phyloP scores from a whole-genome alignment of 2,888 invertebrate species.

The Neelides folsomi region DNA sequence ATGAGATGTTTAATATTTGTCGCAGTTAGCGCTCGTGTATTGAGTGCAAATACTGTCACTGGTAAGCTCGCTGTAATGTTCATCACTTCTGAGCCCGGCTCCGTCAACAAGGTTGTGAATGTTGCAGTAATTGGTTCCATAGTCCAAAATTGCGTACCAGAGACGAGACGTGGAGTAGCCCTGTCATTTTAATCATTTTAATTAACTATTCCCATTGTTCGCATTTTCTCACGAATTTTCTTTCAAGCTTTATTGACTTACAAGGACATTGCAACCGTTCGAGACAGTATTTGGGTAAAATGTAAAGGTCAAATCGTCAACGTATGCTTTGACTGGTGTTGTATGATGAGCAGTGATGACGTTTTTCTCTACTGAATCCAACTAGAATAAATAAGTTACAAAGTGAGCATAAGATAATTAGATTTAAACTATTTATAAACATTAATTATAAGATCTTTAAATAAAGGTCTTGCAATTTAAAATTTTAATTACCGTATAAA shows the following conservation, averaged over 20 bases:
- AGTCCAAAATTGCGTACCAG: constrained; percentile 34
- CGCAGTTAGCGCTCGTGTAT: constrained; percentile 35
- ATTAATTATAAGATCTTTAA: too few relatives aligned
- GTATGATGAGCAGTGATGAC: constrained; percentile 32
- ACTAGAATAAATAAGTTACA: constrained; percentile 3
- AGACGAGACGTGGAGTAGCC: constrained; percentile 34
- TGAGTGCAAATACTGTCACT: constrained; percentile 35
- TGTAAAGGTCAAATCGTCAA: constrained; percentile 34
- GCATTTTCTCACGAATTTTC: not conserved
- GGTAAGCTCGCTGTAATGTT: constrained; percentile 33
- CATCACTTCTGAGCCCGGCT: constrained; percentile 31
- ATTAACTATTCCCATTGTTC: not conserved
- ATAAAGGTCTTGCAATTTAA: too few relatives aligned
- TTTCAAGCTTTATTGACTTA: constrained; percentile 16
- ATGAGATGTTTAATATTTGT: constrained; percentile 29
- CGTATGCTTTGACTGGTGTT: constrained; percentile 30
- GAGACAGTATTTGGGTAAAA: constrained; percentile 27
- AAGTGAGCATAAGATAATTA: too few relatives aligned
- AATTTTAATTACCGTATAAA: constrained; percentile 27
- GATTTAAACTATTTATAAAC: too few relatives aligned
- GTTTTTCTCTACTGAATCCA: constrained; percentile 13
- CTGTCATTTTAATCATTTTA: constrained; percentile 17
- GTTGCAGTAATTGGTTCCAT: constrained; percentile 36
- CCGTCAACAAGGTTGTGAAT: constrained; percentile 35
- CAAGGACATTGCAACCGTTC: constrained; percentile 33